Evolutionary conservation across 2,888 invertebrate species (phyloP).

Genomic region (Temnothorax ravouxi): DNA sequence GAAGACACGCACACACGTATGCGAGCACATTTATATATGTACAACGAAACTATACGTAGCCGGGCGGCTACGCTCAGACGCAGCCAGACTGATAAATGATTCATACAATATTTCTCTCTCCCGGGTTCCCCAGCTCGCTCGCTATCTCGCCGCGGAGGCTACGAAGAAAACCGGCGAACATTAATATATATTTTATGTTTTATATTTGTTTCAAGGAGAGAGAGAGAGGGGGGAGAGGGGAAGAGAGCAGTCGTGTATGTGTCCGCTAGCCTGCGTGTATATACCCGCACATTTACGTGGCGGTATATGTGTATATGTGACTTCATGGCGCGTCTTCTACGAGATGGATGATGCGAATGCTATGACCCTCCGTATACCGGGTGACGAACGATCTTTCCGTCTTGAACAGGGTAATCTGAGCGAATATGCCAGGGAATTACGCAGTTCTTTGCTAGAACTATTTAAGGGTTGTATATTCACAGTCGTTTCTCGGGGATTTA

Average conservation of each 20-base stretch:
- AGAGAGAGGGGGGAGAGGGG: background rate
- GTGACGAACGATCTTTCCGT: slow-evolving; percentile 48
- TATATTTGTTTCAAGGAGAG: slow-evolving; percentile 76
- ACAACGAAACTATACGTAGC: slow-evolving; percentile 55
- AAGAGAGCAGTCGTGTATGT: background rate
- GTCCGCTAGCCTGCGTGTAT: slow-evolving; percentile 8
- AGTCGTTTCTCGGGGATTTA: slow-evolving; percentile 43
- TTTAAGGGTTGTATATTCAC: slow-evolving; percentile 30
- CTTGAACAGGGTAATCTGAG: slow-evolving; percentile 43
- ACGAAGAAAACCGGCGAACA: slow-evolving; percentile 79
- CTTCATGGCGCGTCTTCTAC: slow-evolving; percentile 56
- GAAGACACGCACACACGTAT: slow-evolving; percentile 39
- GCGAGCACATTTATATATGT: slow-evolving; percentile 56
- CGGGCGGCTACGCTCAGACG: slow-evolving; percentile 69
- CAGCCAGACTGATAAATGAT: slow-evolving; percentile 84
- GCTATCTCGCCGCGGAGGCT: slow-evolving; percentile 75
- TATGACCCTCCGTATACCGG: slow-evolving; percentile 50
- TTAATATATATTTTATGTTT: slow-evolving; percentile 80
- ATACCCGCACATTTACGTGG: background rate
- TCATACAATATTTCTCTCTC: slow-evolving; percentile 80
- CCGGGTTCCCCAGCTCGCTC: slow-evolving; percentile 64
- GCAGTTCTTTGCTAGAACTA: slow-evolving; percentile 26
- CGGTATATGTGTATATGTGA: slow-evolving; percentile 18
- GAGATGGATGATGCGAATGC: slow-evolving; percentile 71
- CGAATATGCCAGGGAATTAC: slow-evolving; percentile 41